Conservation (phyloP, 2,888 invertebrate genomes). For the Sympetrum striolatum region DNA sequence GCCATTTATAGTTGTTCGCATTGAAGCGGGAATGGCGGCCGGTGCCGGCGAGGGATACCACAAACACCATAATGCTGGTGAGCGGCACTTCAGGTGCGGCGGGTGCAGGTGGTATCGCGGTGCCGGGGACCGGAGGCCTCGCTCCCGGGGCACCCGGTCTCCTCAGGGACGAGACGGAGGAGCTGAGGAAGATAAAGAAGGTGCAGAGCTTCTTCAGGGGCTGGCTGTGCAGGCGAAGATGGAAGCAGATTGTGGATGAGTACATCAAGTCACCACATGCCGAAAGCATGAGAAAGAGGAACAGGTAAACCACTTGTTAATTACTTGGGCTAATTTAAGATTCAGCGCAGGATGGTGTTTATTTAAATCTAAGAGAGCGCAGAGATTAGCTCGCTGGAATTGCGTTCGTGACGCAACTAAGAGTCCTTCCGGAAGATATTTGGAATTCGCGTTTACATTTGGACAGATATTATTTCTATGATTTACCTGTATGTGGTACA, state of each 20-base stretch:
- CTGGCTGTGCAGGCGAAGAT: constrained; percentile 88
- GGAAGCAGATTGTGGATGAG: constrained; percentile 95
- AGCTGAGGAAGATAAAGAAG: constrained; percentile 84
- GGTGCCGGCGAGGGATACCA: constrained; percentile 52
- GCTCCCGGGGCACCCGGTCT: constrained; percentile 47
- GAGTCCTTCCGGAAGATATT: background rate
- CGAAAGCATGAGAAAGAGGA: constrained; percentile 90
- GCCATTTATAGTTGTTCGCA: constrained; percentile 70
- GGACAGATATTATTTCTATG: no score
- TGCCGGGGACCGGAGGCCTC: background rate
- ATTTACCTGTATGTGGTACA: no score
- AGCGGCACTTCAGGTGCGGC: background rate
- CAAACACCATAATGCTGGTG: constrained; percentile 47
- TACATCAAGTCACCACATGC: constrained; percentile 94
- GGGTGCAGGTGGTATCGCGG: constrained; percentile 15
- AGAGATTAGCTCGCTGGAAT: background rate
- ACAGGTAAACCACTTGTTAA: constrained; percentile 66
- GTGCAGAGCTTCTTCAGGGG: constrained; percentile 91
- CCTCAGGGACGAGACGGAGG: constrained; percentile 64
- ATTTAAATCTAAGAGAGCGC: background rate
- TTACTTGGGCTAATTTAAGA: no score
- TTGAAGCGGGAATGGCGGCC: constrained; percentile 82
- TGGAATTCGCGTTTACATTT: background rate
- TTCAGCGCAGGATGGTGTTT: background rate
- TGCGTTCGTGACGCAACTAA: background rate